Evolutionary conservation across 2,797 vertebrate species (phyloP), one percentile per base, ranked within the genome.

Genomic region (Iguana delicatissima): DNA sequence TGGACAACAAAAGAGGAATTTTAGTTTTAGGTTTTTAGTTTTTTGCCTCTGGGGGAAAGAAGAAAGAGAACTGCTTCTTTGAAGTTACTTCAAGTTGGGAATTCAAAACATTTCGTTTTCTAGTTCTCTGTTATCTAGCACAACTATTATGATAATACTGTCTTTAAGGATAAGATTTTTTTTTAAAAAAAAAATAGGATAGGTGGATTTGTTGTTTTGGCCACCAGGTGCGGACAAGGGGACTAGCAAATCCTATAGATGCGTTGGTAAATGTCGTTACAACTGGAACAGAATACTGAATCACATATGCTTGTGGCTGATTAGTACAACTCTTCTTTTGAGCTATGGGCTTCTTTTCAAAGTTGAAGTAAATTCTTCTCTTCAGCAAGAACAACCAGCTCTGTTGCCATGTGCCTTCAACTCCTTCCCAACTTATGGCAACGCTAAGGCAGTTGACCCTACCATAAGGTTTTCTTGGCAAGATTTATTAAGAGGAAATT

Each of bases 81-180:
- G 59, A 76, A 87, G 46, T 83, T 83, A 64, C 18, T 29, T 55
- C 46, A 69, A 69, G 55, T 20, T 73, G 67, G 69, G 24, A 50
- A 84, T 57, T 64, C 20, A 55, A 38, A 82, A 26, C 14, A 38
- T 24, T 90, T 59, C 46, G n/a, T 42, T 84, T 57, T 76, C 76
- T 52, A 87, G 62, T 83, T 72, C 59, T 55, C 72, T 87, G 77
- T 77, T 46, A 79, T 77, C 26, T 84, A 79, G n/a, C 83, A 69
- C 46, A 79, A 13, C 38, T 69, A 22, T 74, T 86, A 80, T 3
- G n/a, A 73, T 50, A 14, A 4, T 24, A 26, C 20, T 72, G n/a
- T 13, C 57, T 89, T 57, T 80, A 62, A 42, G 24, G 13, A 20
- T 87, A 32, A 6, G 3, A 2, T 9, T 69, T 29, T 69, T 69